These are phyloP conservation scores for Drosophila subquinaria DNA, from an alignment of 2,888 invertebrate genomes.

Conservation along the genomic window DNA sequence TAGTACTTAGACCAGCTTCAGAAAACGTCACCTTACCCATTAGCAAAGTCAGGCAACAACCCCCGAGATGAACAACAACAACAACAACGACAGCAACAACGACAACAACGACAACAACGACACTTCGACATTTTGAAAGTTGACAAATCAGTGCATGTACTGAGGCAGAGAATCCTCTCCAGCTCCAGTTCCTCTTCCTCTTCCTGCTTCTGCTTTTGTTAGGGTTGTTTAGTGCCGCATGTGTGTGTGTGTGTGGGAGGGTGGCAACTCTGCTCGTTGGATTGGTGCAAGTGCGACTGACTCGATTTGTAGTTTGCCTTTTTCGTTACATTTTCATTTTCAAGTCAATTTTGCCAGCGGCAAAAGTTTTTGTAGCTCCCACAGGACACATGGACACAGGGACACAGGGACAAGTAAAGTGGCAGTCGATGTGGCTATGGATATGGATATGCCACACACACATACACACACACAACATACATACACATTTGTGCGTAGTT, in stretches of 20 bases:
- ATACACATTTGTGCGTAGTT: slow-evolving; percentile 37
- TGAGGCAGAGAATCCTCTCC: slow-evolving; percentile 9
- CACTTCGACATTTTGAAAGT: slow-evolving; percentile 82
- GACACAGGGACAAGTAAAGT: slow-evolving; percentile 13
- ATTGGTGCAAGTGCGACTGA: slow-evolving; percentile 43
- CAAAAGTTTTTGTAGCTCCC: slow-evolving; percentile 75
- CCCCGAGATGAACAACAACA: slow-evolving; percentile 53
- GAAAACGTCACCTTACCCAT: slow-evolving; percentile 64
- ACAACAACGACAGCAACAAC: slow-evolving; percentile 22
- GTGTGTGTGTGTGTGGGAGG: slow-evolving; percentile 7
- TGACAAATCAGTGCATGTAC: slow-evolving; percentile 82
- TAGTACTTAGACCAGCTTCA: slow-evolving; percentile 61
- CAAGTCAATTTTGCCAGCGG: slow-evolving; percentile 59
- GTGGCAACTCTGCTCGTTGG: slow-evolving; percentile 14
- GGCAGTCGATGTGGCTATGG: slow-evolving; percentile 23
- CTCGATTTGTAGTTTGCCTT: slow-evolving; percentile 75
- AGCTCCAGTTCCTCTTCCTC: neutral
- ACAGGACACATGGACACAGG: slow-evolving; percentile 54
- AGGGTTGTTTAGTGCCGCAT: slow-evolving; percentile 59
- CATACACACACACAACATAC: neutral
- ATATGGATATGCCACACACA: slow-evolving; percentile 43
- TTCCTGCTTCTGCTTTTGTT: slow-evolving; percentile 3
- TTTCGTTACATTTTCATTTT: slow-evolving; percentile 74
- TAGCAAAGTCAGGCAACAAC: slow-evolving; percentile 53
- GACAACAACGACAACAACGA: slow-evolving; percentile 52